Base-by-base conservation (phyloP, 2,113 vertebrate species). In the Ictalurus punctatus region DNA sequence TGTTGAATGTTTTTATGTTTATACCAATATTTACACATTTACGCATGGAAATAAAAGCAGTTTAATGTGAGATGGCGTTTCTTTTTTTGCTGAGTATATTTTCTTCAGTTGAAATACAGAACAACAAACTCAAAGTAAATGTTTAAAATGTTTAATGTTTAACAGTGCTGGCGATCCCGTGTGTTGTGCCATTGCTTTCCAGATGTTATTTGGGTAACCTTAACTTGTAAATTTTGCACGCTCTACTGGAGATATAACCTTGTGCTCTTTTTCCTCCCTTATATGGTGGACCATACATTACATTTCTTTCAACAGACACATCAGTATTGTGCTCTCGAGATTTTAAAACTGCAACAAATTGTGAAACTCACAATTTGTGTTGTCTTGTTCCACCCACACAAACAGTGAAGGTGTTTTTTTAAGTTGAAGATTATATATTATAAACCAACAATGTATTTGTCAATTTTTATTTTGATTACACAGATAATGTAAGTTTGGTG, bases 251-350 rank as follows among this genome's bases (percentile, higher is more conserved):
- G 71, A 76, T 37, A 73, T 19, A 37, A 44, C 4, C 37, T 44
- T 76, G 21, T 59, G 40, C 83, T 83, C 30, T 85, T 56, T 30
- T 83, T 90, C 40, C 7, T 67, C 44, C 73, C 19, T 61, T 65
- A 83, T 61, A 80, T 61, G 6, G 58, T 30, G 34, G 52, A 8
- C 1, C 44, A 40, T 21, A 78, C 30, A 85, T 30, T 74, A 58
- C 69, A 78, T 48, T 52, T 82, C 7, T 86, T 85, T 84, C 30
- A 34, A 79, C 30, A 56, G 40, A 44, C 69, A 84, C 52, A 10
- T n/a, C 14, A 67, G 61, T 37, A 27, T 86, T 89, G 30, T 34
- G 17, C 48, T 48, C 23, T 34, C 27, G 25, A 83, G 74, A 90
- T 65, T 4, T 25, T 87, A 16, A 73, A 82, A 90, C 6, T 90